Percentiles rank a stretch among this genome's conserved stretches.
Conservation (phyloP, 1,140 invertebrate species). For the Coboldia fuscipes region DNA sequence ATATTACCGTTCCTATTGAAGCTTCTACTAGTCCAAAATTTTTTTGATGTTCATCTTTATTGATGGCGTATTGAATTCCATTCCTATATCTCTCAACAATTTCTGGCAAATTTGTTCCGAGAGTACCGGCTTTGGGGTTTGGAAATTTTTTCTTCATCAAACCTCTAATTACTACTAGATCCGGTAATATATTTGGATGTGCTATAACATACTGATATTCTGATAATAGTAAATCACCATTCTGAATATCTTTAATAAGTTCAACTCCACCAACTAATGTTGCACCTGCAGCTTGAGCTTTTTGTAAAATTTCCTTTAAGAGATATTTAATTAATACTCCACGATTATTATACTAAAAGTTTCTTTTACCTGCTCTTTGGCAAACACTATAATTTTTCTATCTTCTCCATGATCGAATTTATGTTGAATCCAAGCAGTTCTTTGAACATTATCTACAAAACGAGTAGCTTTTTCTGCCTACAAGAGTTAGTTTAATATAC, state of each 20-base stretch:
- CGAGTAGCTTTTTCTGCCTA: slow-evolving; percentile 25
- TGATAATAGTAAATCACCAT: slow-evolving; percentile 36
- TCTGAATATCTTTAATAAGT: slow-evolving; percentile 50
- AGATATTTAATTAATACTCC: neutral
- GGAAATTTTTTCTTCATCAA: slow-evolving; percentile 57
- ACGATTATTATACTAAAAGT: neutral
- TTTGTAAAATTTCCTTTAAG: slow-evolving; percentile 25
- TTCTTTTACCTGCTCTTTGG: slow-evolving; percentile 26
- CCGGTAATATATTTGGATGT: slow-evolving; percentile 54
- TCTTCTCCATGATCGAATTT: slow-evolving; percentile 37
- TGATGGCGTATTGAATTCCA: slow-evolving; percentile 40
- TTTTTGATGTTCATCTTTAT: slow-evolving; percentile 37
- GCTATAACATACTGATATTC: slow-evolving; percentile 54
- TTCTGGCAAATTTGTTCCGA: slow-evolving; percentile 33
- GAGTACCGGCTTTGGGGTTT: slow-evolving; percentile 37
- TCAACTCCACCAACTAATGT: slow-evolving; percentile 39
- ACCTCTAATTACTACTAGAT: slow-evolving; percentile 46
- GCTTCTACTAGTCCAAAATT: slow-evolving; percentile 43
- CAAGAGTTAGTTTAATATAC: slow-evolving; percentile 8
- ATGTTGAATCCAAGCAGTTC: slow-evolving; percentile 36
- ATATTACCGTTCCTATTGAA: slow-evolving; percentile 43
- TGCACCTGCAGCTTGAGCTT: slow-evolving; percentile 43
- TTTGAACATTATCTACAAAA: slow-evolving; percentile 35
- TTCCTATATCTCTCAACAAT: slow-evolving; percentile 36
- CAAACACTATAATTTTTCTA: slow-evolving; percentile 44